Conservation (phyloP, 1,140 invertebrate species). For the Psilanteris sp. region DNA sequence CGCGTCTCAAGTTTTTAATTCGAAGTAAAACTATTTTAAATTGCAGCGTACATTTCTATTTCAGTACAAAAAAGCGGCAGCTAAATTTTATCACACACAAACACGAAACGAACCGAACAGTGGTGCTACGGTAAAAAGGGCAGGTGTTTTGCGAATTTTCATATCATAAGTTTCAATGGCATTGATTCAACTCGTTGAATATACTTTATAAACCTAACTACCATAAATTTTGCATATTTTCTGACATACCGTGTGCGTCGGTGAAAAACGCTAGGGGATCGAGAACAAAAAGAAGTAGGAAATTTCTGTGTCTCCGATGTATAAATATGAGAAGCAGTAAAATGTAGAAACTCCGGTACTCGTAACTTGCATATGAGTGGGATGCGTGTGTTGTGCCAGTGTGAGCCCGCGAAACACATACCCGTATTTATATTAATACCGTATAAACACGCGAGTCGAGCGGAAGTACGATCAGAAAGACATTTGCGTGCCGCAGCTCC, state of each 20-base stretch:
- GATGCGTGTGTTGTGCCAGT: constrained; percentile 3
- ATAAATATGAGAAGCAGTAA: constrained; percentile 47
- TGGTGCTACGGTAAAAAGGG: neutral
- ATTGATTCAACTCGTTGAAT: constrained; percentile 37
- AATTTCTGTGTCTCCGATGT: constrained; percentile 25
- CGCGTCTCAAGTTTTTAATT: no score
- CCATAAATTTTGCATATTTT: constrained; percentile 49
- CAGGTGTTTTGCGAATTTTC: constrained; percentile 27
- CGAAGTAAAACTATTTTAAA: no score
- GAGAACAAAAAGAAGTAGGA: constrained; percentile 21
- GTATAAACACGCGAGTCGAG: constrained; percentile 40
- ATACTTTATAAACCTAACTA: constrained; percentile 37
- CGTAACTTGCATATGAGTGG: constrained; percentile 6
- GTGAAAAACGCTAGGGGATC: constrained; percentile 21
- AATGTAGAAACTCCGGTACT: constrained; percentile 14
- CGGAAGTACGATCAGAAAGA: constrained; percentile 61
- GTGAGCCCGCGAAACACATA: constrained; percentile 14
- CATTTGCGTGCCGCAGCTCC: constrained; percentile 47
- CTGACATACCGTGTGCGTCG: constrained; percentile 4
- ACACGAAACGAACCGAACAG: neutral
- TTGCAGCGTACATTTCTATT: no score
- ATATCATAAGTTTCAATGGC: constrained; percentile 20
- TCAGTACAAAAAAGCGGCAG: no score
- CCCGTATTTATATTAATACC: constrained; percentile 57
- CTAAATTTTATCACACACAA: neutral